Percentiles rank a stretch among this genome's conserved stretches.
phyloP scores from a whole-genome alignment of 2,797 vertebrate species.

The Furcifer pardalis region DNA sequence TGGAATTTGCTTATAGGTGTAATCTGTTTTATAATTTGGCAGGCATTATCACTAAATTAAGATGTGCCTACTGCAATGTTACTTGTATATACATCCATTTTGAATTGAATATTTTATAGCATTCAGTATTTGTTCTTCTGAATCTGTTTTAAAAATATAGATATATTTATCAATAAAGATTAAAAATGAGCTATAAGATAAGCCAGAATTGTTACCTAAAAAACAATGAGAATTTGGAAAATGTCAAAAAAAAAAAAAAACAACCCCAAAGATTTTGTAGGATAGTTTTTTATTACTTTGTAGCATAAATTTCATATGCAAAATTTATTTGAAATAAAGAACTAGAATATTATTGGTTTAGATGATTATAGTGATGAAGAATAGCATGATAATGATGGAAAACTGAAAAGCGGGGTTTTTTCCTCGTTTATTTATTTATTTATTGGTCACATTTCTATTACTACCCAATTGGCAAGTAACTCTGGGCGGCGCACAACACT shows the following conservation, averaged over 20 bases:
- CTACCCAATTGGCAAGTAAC: too few relatives aligned
- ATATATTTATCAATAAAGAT: neutral
- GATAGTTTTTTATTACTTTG: neutral
- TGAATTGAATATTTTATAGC: neutral
- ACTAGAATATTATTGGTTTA: neutral
- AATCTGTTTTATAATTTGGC: neutral
- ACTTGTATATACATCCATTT: slow-evolving; percentile 5
- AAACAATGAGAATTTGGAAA: neutral
- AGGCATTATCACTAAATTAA: neutral
- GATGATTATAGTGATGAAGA: neutral
- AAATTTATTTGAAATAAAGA: neutral
- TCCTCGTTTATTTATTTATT: too few relatives aligned
- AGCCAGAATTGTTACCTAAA: neutral
- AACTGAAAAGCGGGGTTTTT: neutral
- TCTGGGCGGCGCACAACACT: too few relatives aligned
- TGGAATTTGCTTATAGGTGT: neutral
- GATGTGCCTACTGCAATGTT: neutral
- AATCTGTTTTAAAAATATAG: neutral
- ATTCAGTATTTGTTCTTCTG: neutral
- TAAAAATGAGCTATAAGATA: neutral
- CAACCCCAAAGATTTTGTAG: neutral
- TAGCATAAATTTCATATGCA: neutral
- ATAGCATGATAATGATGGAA: neutral
- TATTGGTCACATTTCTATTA: too few relatives aligned
- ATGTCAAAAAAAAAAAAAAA: slow-evolving; percentile 6